Evolutionary conservation across 2,113 vertebrate genomes (phyloP).

Genomic region (Australoheros scitulus): DNA sequence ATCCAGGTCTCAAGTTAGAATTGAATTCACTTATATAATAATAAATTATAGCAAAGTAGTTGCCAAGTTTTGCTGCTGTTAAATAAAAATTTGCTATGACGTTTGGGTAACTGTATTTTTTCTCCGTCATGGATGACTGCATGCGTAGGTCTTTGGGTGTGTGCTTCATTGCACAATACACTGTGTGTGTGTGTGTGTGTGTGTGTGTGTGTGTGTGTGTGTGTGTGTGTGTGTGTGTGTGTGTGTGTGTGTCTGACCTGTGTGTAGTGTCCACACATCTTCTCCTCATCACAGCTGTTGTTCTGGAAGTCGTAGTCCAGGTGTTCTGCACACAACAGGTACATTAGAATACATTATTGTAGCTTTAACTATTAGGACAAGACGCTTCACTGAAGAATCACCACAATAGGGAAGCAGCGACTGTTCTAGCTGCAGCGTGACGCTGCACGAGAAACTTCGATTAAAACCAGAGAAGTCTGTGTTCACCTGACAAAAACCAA

Average conservation of each 20-base stretch:
- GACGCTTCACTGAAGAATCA: background rate
- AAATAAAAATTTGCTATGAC: slow-evolving; percentile 38
- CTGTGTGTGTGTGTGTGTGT: background rate
- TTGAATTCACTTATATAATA: background rate
- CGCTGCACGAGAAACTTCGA: too few species aligned
- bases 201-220: too few species aligned
- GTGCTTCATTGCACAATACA: background rate
- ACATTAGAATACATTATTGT: background rate
- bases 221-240: background rate
- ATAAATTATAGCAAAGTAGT: background rate
- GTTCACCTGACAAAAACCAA: too few species aligned
- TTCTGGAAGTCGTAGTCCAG: slow-evolving; percentile 66
- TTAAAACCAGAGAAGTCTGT: too few species aligned
- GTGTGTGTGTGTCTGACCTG: slow-evolving; percentile 66
- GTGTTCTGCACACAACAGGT: slow-evolving; percentile 36
- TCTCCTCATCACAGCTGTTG: slow-evolving; percentile 71
- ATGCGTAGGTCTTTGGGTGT: background rate
- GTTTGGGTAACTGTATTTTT: slow-evolving; percentile 23
- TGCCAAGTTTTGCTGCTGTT: slow-evolving; percentile 12
- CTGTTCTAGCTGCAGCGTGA: too few species aligned
- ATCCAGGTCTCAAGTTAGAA: slow-evolving; percentile 7
- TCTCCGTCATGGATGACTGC: slow-evolving; percentile 3
- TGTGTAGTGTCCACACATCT: slow-evolving; percentile 81
- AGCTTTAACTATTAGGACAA: background rate
- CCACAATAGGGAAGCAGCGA: background rate